Evolutionary conservation across 2,113 vertebrate species (phyloP).

Genomic region (Eublepharis macularius): DNA sequence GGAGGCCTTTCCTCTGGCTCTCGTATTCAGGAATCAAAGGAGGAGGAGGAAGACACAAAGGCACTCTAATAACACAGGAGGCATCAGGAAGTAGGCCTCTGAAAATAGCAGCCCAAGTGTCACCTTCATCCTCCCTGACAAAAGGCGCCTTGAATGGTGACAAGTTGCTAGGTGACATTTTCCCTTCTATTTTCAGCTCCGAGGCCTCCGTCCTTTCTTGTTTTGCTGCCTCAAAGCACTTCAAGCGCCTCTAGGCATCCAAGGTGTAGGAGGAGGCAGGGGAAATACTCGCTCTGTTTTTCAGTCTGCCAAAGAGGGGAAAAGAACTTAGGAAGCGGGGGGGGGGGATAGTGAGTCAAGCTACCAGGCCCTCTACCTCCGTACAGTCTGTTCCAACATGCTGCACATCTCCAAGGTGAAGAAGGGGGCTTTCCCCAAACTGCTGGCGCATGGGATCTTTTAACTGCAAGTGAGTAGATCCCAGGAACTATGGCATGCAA

Average conservation of each 20-base stretch:
- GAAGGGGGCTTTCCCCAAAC: no score
- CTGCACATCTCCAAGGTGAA: no score
- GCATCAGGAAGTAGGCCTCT: not conserved
- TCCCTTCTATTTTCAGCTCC: not conserved
- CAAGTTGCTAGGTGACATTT: constrained; percentile 12
- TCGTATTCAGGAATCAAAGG: constrained; percentile 37
- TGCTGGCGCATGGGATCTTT: no score
- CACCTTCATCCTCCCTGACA: not conserved
- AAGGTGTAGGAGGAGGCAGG: not conserved
- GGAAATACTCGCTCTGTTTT: not conserved
- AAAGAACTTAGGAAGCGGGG: no score
- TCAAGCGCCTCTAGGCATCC: no score
- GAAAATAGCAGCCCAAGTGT: constrained; percentile 4
- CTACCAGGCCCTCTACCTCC: no score
- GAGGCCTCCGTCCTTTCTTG: no score
- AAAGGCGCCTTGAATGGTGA: not conserved
- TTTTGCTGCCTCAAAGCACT: not conserved
- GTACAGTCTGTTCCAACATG: no score
- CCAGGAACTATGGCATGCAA: no score
- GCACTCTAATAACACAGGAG: not conserved
- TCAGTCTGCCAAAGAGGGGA: no score
- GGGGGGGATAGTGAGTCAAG: no score
- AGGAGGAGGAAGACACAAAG: constrained; percentile 5
- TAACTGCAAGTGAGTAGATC: no score
- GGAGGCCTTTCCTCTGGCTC: constrained; percentile 33